Evolutionary conservation across 2,888 invertebrate species (phyloP), one percentile per base, ranked within the genome.

Genomic region (Meteorus cinctellus): DNA sequence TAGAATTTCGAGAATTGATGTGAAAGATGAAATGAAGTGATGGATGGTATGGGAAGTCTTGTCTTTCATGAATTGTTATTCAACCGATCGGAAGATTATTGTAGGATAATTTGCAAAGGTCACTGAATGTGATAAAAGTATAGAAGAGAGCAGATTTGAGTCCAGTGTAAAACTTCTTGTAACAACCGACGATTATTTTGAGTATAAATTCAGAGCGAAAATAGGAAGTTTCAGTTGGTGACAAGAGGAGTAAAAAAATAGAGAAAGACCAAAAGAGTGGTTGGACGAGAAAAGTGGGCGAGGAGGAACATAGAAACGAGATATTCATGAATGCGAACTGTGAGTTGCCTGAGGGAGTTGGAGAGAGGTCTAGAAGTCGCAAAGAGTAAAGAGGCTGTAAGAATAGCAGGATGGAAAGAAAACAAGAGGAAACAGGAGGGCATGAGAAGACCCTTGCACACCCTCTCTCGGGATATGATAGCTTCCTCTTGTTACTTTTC

Each of bases 281-380:
- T n/a, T 2, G 24, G 24, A 19, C 19, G 55, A 55, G 19, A 72
- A 65, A 31, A 51, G 34, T 65, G 48, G 29, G 51, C 63, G 48
- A 31, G 48, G 41, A 27, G 27, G 41, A 31, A 41, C 14, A 60
- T 27, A 45, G 62, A 63, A 65, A 65, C 29, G 8, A 16, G 12
- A 34, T 31, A 62, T n/a, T 19, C 62, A 62, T 62, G 31, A 31
- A 34, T 55, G 62, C 16, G n/a, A 62, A 31, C 5, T 8, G 16
- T 16, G n/a, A 31, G 31, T 72, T 34, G 51, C 65, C 72, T 36
- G 34, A 27, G 55, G 72, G 71, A 65, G 65, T 66, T 72, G 51
- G 36, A 66, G 65, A 65, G 51, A 72, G 72, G 65, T 72, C 65
- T 72, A 51, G 29, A 72, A 72, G 72, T 72, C 48, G 51, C 19